Percentiles rank a stretch among this genome's conserved stretches.
These are phyloP conservation scores for Battus philenor DNA, from an alignment of 1,140 invertebrate genomes.

Conservation along the genomic window DNA sequence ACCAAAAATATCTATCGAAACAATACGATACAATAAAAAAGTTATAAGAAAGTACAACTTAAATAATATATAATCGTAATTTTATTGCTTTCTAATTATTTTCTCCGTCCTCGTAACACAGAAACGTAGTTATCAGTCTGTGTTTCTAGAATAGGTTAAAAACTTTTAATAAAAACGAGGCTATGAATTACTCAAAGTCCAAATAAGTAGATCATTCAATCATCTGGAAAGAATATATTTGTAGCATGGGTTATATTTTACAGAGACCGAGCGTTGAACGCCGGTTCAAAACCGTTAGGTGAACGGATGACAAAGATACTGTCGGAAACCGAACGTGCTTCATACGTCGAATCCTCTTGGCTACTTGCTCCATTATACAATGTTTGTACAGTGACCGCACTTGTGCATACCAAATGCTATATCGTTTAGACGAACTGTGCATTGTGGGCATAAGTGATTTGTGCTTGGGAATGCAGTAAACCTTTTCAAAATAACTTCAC, in stretches of 20 bases:
- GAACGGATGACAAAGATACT: conserved; percentile 26
- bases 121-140: no score
- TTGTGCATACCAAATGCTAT: conserved; percentile 18
- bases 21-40: no score
- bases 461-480: conserved; percentile 6
- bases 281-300: conserved; percentile 39
- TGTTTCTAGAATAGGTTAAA: no score
- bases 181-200: no score
- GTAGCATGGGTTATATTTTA: conserved; percentile 8
- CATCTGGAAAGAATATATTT: conserved; percentile 2
- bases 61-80: no score
- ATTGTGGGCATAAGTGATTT: conserved; percentile 8
- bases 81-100: no score
- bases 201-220: conserved; percentile 3
- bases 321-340: conserved; percentile 31
- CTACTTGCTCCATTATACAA: conserved; percentile 22
- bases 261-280: conserved; percentile 16
- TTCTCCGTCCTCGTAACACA: no score
- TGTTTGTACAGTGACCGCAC: conserved; percentile 10
- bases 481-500: no score
- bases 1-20: no score
- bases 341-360: conserved; percentile 32
- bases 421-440: conserved; percentile 14
- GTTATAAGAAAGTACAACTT: no score
- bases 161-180: no score